Conservation (phyloP, 2,797 vertebrate species). For the Ataeniobius toweri region DNA sequence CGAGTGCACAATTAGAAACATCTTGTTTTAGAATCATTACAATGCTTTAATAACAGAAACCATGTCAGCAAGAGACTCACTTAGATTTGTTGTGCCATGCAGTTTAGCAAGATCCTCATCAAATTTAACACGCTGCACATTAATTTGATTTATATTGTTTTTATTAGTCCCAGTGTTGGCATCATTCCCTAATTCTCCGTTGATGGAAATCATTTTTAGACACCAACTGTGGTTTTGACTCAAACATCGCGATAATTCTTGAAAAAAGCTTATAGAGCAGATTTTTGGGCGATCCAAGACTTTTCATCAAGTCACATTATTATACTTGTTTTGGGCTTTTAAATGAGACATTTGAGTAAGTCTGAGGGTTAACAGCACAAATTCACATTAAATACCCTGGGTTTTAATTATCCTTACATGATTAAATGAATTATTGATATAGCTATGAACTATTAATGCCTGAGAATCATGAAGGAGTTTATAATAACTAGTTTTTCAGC, state of each 20-base stretch:
- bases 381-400: not conserved
- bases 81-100: conserved; percentile 7
- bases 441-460: not conserved
- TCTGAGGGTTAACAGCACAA: not conserved
- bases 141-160: conserved; percentile 1
- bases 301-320: not conserved
- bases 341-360: not conserved
- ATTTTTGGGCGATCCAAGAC: not conserved
- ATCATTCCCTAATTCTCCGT: not conserved
- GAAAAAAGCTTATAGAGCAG: not conserved
- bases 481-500: not conserved
- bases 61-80: conserved; percentile 1
- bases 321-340: not conserved
- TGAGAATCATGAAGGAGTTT: not conserved
- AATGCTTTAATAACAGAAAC: conserved; percentile 13
- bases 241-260: not conserved
- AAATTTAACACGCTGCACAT: not conserved
- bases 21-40: conserved; percentile 1
- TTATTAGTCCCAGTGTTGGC: conserved; percentile 8
- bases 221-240: not conserved
- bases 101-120: not conserved
- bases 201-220: not conserved
- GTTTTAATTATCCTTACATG: not conserved
- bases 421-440: not conserved
- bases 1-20: conserved; percentile 1